These are phyloP conservation scores for Arvicanthis niloticus DNA, from an alignment of 2,113 vertebrate species.

Conservation along the genomic window DNA sequence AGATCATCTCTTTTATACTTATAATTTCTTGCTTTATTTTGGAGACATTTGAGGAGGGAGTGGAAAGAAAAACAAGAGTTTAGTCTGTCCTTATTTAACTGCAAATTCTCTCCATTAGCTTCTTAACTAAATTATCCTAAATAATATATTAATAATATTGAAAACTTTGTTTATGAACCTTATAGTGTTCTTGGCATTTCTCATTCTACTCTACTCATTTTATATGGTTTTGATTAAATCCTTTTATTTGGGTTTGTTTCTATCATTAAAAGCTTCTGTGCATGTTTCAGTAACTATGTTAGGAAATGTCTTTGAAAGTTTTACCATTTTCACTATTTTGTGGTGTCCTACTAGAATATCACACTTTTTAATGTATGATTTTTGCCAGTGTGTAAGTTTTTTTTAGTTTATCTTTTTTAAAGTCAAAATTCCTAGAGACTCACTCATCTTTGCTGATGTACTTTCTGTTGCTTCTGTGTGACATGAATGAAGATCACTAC, in stretches of 20 bases:
- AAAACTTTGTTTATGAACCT: background rate
- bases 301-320: conserved; percentile 62
- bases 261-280: background rate
- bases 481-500: conserved; percentile 27
- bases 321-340: conserved; percentile 46
- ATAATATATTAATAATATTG: background rate
- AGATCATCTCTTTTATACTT: background rate
- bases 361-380: conserved; percentile 10
- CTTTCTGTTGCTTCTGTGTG: conserved; percentile 57
- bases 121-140: conserved; percentile 34
- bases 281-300: conserved; percentile 2
- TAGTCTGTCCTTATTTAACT: background rate
- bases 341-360: conserved; percentile 13
- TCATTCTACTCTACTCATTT: background rate
- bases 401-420: conserved; percentile 66
- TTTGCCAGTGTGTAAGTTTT: conserved; percentile 48
- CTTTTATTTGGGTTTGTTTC: conserved; percentile 38
- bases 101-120: conserved; percentile 4
- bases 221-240: background rate
- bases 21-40: conserved; percentile 34
- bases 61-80: background rate
- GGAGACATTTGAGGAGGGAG: background rate
- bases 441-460: conserved; percentile 33
- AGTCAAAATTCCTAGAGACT: conserved; percentile 61
- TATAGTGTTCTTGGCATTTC: background rate